phyloP scores from a whole-genome alignment of 2,113 vertebrate genomes.

The Rhinogobius similis region DNA sequence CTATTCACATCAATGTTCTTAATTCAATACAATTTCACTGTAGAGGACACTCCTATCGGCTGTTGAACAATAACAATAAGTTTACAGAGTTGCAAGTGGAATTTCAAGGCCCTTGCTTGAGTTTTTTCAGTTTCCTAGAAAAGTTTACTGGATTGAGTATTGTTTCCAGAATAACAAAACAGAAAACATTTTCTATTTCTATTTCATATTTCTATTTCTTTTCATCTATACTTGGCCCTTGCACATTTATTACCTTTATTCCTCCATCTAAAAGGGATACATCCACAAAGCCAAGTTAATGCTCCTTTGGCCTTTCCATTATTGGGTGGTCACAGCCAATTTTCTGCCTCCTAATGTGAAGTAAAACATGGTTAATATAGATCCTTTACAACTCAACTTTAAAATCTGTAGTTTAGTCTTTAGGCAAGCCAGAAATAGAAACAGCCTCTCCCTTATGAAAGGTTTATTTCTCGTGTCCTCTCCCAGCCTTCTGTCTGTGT shows the following conservation, averaged over 20 bases:
- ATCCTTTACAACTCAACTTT: background rate
- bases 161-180: background rate
- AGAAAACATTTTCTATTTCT: background rate
- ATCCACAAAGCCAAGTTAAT: too few species aligned
- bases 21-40: too few species aligned
- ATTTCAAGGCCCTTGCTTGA: too few species aligned
- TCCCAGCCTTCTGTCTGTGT: conserved; percentile 44
- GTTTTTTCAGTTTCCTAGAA: too few species aligned
- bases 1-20: too few species aligned
- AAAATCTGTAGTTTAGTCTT: background rate
- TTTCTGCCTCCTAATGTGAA: background rate
- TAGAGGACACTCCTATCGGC: too few species aligned
- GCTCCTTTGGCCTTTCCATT: background rate
- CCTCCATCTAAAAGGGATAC: background rate
- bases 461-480: conserved; percentile 45
- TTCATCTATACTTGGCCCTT: background rate
- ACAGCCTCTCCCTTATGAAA: conserved; percentile 46
- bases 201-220: too few species aligned
- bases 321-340: background rate
- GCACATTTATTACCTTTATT: background rate
- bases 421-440: conserved; percentile 53
- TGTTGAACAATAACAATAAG: too few species aligned
- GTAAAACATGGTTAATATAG: conserved; percentile 16
- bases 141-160: background rate
- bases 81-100: too few species aligned